These are phyloP conservation scores for Eupithecia exiguata DNA, from an alignment of 2,888 invertebrate species.

Conservation along the genomic window DNA sequence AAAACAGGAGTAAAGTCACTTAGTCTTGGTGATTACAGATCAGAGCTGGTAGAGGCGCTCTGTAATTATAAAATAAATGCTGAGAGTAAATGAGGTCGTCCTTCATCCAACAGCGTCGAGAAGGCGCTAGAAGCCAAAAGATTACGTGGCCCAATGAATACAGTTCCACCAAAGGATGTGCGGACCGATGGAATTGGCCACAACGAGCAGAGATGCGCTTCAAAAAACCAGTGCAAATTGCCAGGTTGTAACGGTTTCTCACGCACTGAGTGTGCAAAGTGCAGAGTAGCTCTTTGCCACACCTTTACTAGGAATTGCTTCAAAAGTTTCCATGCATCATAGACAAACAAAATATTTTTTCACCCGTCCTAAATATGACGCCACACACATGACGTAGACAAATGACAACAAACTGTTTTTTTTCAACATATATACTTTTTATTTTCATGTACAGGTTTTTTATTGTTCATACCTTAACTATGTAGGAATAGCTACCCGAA, in stretches of 20 bases:
- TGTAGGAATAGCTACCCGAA: background rate
- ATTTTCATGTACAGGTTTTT: background rate
- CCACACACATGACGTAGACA: background rate
- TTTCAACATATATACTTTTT: background rate
- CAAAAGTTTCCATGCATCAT: background rate
- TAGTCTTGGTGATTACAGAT: slow-evolving; percentile 20
- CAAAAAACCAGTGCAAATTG: slow-evolving; percentile 15
- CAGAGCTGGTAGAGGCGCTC: slow-evolving; percentile 13
- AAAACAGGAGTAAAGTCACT: slow-evolving; percentile 7
- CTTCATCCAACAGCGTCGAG: slow-evolving; percentile 1
- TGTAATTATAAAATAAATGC: slow-evolving; percentile 10
- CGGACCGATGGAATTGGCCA: slow-evolving; percentile 19
- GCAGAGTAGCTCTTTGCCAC: slow-evolving; percentile 11
- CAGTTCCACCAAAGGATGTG: slow-evolving; percentile 26
- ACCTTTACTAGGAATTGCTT: slow-evolving; percentile 14
- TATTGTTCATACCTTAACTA: background rate
- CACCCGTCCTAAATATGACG: background rate
- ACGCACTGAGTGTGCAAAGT: slow-evolving; percentile 19
- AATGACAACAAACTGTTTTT: background rate
- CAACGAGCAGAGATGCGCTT: slow-evolving; percentile 15
- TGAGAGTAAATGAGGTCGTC: slow-evolving; percentile 5
- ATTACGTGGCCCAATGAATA: slow-evolving; percentile 18
- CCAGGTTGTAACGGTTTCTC: slow-evolving; percentile 18
- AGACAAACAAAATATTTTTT: background rate
- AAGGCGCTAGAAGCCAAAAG: slow-evolving; percentile 18